phyloP scores from a whole-genome alignment of 2,888 invertebrate genomes.

The Syrphus vitripennis region DNA sequence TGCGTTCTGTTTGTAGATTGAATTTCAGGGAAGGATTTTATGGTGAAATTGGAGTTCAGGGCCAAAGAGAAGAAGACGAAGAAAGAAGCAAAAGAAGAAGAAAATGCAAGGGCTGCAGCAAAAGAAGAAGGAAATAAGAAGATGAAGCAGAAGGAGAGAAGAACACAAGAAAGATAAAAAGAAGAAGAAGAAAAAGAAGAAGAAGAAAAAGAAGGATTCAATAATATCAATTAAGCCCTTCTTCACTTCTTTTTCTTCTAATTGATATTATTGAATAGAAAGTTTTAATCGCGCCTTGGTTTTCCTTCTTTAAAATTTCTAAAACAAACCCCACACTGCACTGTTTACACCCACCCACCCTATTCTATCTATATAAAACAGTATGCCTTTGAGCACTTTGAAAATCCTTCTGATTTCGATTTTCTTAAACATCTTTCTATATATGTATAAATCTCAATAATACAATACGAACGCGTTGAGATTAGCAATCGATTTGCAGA shows the following conservation, averaged over 20 bases:
- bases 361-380: neutral
- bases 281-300: neutral
- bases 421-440: neutral
- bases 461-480: slow-evolving; percentile 8
- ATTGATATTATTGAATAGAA: neutral
- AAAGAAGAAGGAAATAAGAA: neutral
- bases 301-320: neutral
- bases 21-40: neutral
- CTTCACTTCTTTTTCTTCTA: too few relatives aligned
- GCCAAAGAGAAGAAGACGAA: neutral
- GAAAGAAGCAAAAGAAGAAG: neutral
- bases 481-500: slow-evolving; percentile 61
- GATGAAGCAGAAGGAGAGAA: neutral
- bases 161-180: neutral
- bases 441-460: too few relatives aligned
- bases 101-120: neutral
- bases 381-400: neutral
- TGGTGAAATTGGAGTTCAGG: accelerated
- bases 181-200: neutral
- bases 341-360: neutral
- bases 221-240: too few relatives aligned
- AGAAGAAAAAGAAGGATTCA: neutral
- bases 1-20: neutral
- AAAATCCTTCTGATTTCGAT: neutral
- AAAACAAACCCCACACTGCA: neutral